Base-by-base conservation (phyloP, 1,140 invertebrate genomes). In the Lepeophtheirus salmonis region DNA sequence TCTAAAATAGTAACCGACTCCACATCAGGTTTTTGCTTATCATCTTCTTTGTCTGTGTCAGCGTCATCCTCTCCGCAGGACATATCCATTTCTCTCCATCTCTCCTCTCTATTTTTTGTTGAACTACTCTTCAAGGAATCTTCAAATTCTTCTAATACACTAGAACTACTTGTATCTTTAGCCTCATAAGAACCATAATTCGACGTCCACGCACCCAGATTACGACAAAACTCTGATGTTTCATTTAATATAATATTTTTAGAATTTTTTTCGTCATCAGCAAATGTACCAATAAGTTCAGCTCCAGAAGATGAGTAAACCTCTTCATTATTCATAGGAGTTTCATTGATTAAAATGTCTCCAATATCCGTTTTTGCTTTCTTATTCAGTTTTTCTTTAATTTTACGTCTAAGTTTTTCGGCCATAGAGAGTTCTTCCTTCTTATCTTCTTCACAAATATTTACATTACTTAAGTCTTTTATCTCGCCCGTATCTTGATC, bases 201-300 rank as follows among this genome's bases (percentile, higher is more conserved):
- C 17, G 22, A 54, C 52, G n/a, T 17, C 16, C 95, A 92, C 70
- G 96, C 90, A 20, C 92, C 89, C 1, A 97, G 74, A 41, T 89
- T 91, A 64, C 92, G 78, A 71, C 92, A 97, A 75, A 97, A 97
- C 75, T 97, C 94, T 0, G 90, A 89, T 0, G 90, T 96, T 13
- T 89, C 82, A 75, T 97, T 92, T 24, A 97, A 72, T 24, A 87
- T 78, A 65, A 97, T 92, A 63, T 70, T 51, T 49, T 61, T 24
- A 48, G 50, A 24, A 12, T 53, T 62, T 41, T 48, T 48, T 1
- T 63, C 48, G 17, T 54, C 62, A 24, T 64, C 57, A 25, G 30
- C 50, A 53, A 30, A 17, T 61, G 57, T 62, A 18, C 13, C n/a
- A 6, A 13, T 54, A 22, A 54, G 21, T 16, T 54, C 52, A 14